A percentile compares a stretch with the other conserved stretches of the same genome.
Evolutionary conservation across 2,888 invertebrate genomes (phyloP).

Genomic region (Crioceris asparagi): DNA sequence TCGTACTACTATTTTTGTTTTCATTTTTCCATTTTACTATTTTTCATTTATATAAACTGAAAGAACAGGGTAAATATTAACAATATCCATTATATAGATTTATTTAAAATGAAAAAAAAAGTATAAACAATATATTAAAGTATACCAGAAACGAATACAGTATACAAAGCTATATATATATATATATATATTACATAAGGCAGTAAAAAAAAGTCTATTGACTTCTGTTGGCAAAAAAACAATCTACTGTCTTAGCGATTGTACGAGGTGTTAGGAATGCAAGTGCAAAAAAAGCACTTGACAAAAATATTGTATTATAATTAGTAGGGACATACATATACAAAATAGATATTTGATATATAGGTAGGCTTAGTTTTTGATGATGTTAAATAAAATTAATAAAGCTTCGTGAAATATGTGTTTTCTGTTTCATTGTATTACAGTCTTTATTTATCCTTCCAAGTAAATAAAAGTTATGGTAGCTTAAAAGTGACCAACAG

Average conservation of each 20-base stretch:
- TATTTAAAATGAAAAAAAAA: constrained; percentile 30
- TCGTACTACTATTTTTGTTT: constrained; percentile 28
- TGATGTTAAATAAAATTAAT: constrained; percentile 40
- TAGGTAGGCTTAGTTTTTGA: constrained; percentile 42
- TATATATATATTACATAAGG: constrained; percentile 9
- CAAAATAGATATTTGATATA: constrained; percentile 41
- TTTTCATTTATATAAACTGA: constrained; percentile 15
- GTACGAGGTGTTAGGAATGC: constrained; percentile 33
- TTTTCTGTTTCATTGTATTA: constrained; percentile 4
- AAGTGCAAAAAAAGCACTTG: constrained; percentile 17
- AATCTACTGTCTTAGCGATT: too few species aligned
- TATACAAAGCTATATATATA: constrained; percentile 18
- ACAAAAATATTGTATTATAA: constrained; percentile 25
- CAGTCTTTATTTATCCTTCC: background rate
- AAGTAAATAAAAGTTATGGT: background rate
- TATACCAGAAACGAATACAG: constrained; percentile 28
- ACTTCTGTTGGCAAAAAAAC: background rate
- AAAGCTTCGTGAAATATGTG: constrained; percentile 37
- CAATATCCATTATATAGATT: constrained; percentile 35
- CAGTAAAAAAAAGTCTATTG: constrained; percentile 8
- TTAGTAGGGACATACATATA: constrained; percentile 27
- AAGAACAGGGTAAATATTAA: constrained; percentile 36
- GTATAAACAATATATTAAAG: constrained; percentile 23
- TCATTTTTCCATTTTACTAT: constrained; percentile 12
- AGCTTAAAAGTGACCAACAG: too few species aligned